These are phyloP conservation scores for Oxystoma pomonae DNA, from an alignment of 2,888 invertebrate species.

Conservation along the genomic window DNA sequence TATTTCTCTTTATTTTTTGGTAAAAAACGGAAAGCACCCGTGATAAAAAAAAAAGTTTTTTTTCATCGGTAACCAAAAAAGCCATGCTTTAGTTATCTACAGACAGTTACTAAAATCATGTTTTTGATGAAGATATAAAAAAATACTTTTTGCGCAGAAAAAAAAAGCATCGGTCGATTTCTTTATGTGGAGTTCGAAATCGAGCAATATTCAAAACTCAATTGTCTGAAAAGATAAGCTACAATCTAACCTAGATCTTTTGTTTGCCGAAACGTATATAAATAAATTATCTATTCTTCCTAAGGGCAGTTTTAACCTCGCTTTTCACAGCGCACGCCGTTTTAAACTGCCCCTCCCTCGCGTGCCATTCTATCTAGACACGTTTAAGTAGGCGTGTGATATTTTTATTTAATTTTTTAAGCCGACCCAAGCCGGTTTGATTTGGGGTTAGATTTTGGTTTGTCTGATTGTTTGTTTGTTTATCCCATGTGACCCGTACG, in stretches of 20 bases:
- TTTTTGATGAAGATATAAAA: too few relatives aligned
- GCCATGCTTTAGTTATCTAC: too few relatives aligned
- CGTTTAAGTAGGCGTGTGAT: slow-evolving; percentile 22
- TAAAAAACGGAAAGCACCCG: too few relatives aligned
- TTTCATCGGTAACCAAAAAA: too few relatives aligned
- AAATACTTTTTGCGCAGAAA: too few relatives aligned
- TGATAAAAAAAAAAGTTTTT: too few relatives aligned
- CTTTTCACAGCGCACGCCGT: not conserved
- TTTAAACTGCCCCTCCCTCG: not conserved
- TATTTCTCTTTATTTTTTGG: too few relatives aligned
- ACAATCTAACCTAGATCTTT: slow-evolving; percentile 13
- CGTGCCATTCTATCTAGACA: not conserved
- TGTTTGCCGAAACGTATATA: not conserved
- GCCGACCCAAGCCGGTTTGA: slow-evolving; percentile 27
- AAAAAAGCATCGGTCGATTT: too few relatives aligned
- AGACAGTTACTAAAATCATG: too few relatives aligned
- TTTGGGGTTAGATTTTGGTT: not conserved
- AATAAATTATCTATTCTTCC: too few relatives aligned
- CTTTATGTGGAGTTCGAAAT: too few relatives aligned
- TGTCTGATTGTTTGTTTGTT: not conserved
- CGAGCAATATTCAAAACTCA: slow-evolving; percentile 27
- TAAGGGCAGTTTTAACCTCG: too few relatives aligned
- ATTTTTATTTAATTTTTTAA: slow-evolving; percentile 39
- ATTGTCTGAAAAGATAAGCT: slow-evolving; percentile 47
- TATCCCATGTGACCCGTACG: not conserved